Conservation (phyloP, 2,797 vertebrate genomes). For the Moxostoma hubbsi region DNA sequence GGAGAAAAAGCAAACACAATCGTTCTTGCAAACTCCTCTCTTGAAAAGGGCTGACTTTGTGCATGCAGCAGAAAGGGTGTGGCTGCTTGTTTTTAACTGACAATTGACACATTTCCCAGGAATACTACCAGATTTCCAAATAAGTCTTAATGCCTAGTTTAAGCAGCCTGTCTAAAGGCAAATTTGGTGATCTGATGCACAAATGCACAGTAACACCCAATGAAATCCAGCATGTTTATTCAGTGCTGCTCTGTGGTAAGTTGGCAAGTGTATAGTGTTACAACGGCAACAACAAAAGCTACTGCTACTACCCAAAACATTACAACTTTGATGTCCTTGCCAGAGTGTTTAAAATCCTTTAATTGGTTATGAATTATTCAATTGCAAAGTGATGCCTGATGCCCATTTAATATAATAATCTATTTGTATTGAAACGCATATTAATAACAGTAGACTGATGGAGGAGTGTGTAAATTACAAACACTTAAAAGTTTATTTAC, state of each 20-base stretch:
- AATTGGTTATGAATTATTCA: slow-evolving; percentile 65
- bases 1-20: slow-evolving; percentile 38
- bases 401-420: slow-evolving; percentile 64
- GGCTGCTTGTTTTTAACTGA: slow-evolving; percentile 54
- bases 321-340: not conserved
- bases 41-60: slow-evolving; percentile 46
- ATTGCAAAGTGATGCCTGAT: slow-evolving; percentile 60
- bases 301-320: not conserved
- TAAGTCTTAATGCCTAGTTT: slow-evolving; percentile 25
- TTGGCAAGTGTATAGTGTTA: not conserved
- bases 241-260: not conserved
- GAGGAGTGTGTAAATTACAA: not conserved
- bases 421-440: slow-evolving; percentile 62
- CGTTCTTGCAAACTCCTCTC: slow-evolving; percentile 37
- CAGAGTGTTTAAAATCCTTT: not conserved
- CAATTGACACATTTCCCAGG: slow-evolving; percentile 42
- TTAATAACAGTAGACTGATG: slow-evolving; percentile 21
- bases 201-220: not conserved
- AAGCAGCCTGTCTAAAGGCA: slow-evolving; percentile 2
- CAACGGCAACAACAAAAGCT: not conserved
- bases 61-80: slow-evolving; percentile 55
- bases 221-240: too few species aligned
- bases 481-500: not conserved
- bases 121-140: slow-evolving; percentile 41
- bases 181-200: not conserved